phyloP scores from a whole-genome alignment of 2,888 invertebrate genomes.

The Cynaeus angustus region DNA sequence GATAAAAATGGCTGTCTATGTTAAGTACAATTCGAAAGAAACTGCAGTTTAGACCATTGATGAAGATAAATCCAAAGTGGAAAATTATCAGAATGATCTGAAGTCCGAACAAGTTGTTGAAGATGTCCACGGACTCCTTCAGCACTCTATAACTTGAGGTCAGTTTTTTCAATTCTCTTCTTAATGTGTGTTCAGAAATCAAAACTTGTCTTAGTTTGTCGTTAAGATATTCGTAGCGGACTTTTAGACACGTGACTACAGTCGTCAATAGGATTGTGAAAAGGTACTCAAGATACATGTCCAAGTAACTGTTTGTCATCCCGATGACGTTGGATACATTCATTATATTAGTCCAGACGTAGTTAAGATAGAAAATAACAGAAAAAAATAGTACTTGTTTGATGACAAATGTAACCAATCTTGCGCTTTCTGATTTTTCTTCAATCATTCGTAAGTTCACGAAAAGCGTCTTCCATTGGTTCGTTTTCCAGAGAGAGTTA shows the following conservation, averaged over 20 bases:
- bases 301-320: neutral
- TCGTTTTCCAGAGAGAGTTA: neutral
- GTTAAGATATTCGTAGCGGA: conserved; percentile 19
- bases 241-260: neutral
- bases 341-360: conserved; percentile 13
- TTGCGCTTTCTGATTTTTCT: neutral
- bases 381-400: neutral
- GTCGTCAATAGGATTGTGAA: neutral
- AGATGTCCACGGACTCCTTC: neutral
- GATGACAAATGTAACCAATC: too few relatives aligned
- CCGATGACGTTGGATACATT: neutral
- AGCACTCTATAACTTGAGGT: neutral
- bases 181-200: neutral
- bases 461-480: conserved; percentile 1
- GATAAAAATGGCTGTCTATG: neutral
- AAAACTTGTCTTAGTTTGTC: neutral
- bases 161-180: neutral
- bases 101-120: neutral
- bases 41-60: neutral
- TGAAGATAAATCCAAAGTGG: neutral
- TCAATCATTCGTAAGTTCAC: conserved; percentile 2
- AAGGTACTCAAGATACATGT: conserved; percentile 4
- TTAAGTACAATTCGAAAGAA: neutral
- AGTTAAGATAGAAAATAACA: neutral
- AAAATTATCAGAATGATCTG: conserved; percentile 8